Conservation (phyloP, 2,888 invertebrate species). For the Minunthozetes semirufus region DNA sequence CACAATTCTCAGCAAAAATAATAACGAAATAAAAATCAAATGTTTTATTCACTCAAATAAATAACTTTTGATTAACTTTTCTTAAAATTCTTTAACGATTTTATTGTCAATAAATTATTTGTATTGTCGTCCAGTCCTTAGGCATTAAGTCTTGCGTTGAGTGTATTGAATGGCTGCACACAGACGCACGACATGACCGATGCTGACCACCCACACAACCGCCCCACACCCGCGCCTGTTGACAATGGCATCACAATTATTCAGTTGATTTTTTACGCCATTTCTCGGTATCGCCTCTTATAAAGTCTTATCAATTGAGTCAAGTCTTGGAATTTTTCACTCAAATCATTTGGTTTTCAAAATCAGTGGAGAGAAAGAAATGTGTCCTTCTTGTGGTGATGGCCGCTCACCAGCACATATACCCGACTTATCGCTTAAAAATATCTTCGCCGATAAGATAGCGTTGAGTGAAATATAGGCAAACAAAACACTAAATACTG, state of each 20-base stretch:
- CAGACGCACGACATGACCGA: conserved; percentile 8
- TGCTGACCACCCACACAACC: conserved; percentile 8
- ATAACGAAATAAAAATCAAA: too few species aligned
- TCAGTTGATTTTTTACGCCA: neutral
- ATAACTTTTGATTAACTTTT: too few species aligned
- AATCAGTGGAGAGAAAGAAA: neutral
- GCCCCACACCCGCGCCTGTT: neutral
- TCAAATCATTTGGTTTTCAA: neutral
- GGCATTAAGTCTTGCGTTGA: neutral
- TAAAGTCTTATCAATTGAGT: conserved; percentile 6
- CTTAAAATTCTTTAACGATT: too few species aligned
- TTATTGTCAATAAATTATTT: too few species aligned
- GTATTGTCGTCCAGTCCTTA: neutral
- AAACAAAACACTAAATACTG: neutral
- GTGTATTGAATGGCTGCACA: too few species aligned
- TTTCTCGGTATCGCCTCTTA: conserved; percentile 18
- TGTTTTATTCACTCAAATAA: too few species aligned
- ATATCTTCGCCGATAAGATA: neutral
- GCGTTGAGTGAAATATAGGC: conserved; percentile 18
- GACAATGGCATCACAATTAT: conserved; percentile 9
- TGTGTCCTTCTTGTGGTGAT: neutral
- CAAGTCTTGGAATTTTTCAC: neutral
- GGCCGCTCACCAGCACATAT: conserved; percentile 1
- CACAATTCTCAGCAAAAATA: too few species aligned
- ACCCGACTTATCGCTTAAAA: neutral